Conservation (phyloP, 2,113 vertebrate genomes). For the Pseudorectes ferrugineus region DNA sequence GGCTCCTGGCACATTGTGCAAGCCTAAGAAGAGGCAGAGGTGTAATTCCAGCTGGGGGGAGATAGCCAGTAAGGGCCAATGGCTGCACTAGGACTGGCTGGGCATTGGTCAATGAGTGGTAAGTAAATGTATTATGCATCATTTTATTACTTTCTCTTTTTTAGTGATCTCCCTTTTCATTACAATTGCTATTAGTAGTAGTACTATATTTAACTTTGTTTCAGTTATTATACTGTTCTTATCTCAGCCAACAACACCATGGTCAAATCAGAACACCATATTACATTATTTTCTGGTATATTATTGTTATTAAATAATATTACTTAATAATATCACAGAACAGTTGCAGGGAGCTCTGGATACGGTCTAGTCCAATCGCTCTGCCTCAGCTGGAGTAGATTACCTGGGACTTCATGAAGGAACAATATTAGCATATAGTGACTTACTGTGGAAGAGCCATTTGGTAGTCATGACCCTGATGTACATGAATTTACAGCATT, state of each 20-base stretch:
- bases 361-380: not conserved
- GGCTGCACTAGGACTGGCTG: not conserved
- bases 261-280: not conserved
- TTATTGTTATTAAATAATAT: not conserved
- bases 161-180: not conserved
- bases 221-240: not conserved
- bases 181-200: not conserved
- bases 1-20: not conserved
- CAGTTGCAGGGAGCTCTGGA: not conserved
- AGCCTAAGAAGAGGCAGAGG: not conserved
- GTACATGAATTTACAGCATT: not conserved
- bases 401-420: not conserved
- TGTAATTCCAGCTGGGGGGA: not conserved
- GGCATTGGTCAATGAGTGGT: not conserved
- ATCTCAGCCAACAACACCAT: not conserved
- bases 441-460: not conserved
- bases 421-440: not conserved
- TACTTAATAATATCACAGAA: not conserved
- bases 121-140: not conserved
- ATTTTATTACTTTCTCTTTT: not conserved
- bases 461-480: rapidly evolving
- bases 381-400: not conserved
- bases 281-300: not conserved
- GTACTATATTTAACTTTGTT: not conserved
- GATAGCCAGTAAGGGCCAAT: rapidly evolving